Base-by-base conservation (phyloP, 1,140 invertebrate species). In the Hylaeus volcanicus region DNA sequence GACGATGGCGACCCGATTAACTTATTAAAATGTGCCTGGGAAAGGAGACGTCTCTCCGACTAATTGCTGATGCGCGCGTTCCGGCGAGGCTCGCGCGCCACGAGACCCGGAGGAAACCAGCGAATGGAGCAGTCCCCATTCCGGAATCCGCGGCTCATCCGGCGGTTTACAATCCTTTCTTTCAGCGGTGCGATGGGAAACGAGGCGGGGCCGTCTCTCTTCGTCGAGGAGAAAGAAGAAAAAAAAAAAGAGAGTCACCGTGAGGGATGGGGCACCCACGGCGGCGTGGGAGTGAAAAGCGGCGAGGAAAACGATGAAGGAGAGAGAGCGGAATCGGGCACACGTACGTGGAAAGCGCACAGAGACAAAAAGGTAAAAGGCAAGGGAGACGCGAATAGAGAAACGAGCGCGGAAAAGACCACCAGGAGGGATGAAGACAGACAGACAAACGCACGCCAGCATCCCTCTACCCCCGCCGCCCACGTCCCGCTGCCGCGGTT, bases 151-250 rank as follows among this genome's bases (percentile, higher is more conserved):
- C 84, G 77, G 86, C 80, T 89, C 88, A 90, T 89, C 88, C 89
- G 84, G 63, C 83, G 85, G 85, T 87, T 89, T 87, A 86, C 89
- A 88, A 89, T 91, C 89, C 88, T 90, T 89, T 86, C 85, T 88
- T 86, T 86, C 81, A 77, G 51, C 48, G 74, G 58, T 53, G 58
- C 84, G 82, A 85, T 81, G 73, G 76, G 65, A 82, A 74, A 68
- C 82, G 61, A 68, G 74, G 39, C 74, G 71, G 64, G 66, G 63
- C 41, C 58, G 60, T 15, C 64, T 66, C 81, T 66, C 71, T 63
- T 55, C 56, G 65, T 55, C 43, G 70, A 74, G 39, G 37, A 58
- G 58, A 48, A 53, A 26, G 70, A 51, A 41, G 69, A 76, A 75
- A 70, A 79, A 70, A 79, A 26, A 60, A 41, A 51, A 15, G 11